These are phyloP conservation scores for Ovibos moschatus DNA, from an alignment of 2,113 vertebrate genomes.

Conservation along the genomic window DNA sequence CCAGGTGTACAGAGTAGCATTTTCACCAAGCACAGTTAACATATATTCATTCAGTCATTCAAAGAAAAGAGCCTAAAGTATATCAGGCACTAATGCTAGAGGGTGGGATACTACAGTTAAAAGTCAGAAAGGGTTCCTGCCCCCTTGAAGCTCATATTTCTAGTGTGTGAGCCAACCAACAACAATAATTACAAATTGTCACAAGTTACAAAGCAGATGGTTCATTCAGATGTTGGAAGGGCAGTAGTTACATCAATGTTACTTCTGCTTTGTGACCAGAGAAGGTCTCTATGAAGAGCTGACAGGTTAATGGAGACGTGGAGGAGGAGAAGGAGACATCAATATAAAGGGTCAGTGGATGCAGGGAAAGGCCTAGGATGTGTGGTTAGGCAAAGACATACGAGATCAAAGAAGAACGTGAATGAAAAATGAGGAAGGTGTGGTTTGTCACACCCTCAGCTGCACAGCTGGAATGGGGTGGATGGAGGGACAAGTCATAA, in stretches of 20 bases:
- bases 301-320: neutral
- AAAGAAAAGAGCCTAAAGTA: neutral
- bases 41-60: neutral
- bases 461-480: neutral
- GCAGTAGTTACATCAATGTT: neutral
- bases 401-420: neutral
- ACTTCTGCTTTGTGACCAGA: neutral
- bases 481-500: neutral
- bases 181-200: neutral
- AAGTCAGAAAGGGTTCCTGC: neutral
- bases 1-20: rapidly evolving
- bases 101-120: neutral
- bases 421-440: neutral
- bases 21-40: neutral
- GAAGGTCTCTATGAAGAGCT: neutral
- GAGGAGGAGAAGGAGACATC: neutral
- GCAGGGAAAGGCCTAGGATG: neutral
- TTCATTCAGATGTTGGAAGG: neutral
- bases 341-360: neutral
- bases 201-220: neutral
- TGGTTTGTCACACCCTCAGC: neutral
- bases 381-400: neutral
- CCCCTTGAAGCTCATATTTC: neutral
- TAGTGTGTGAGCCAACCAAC: no score
- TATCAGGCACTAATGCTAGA: neutral